Percentiles rank a stretch among this genome's conserved stretches.
Evolutionary conservation across 2,888 invertebrate species (phyloP).

Genomic region (Apomyelois bistriatella): DNA sequence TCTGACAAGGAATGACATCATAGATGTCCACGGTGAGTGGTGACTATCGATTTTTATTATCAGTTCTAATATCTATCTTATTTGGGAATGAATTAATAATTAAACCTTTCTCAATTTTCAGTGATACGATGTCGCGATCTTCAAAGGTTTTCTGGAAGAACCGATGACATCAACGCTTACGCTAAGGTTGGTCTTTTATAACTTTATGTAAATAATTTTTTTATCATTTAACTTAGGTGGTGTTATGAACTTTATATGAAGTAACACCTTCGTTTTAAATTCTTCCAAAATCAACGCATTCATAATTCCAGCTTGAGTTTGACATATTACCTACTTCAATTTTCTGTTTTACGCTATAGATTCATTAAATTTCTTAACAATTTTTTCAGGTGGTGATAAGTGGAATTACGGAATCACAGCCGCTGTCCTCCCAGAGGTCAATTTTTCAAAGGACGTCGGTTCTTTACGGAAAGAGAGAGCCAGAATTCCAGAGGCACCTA

Average conservation of each 20-base stretch:
- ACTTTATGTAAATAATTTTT: too few species aligned
- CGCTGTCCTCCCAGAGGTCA: constrained; percentile 70
- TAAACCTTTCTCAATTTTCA: constrained; percentile 59
- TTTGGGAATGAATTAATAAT: not conserved
- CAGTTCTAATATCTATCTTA: not conserved
- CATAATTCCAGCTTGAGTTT: too few species aligned
- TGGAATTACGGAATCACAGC: constrained; percentile 61
- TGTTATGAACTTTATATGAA: too few species aligned
- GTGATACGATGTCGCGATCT: constrained; percentile 89
- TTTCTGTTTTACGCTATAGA: too few species aligned
- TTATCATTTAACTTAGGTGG: too few species aligned
- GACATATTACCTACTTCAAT: too few species aligned
- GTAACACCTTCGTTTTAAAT: too few species aligned
- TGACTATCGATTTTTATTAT: constrained; percentile 58
- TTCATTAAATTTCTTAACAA: not conserved
- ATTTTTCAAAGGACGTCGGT: constrained; percentile 90
- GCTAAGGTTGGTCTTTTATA: constrained; percentile 81
- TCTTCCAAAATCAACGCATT: too few species aligned
- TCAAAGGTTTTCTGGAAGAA: constrained; percentile 82
- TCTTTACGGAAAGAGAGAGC: constrained; percentile 87
- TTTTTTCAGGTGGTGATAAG: constrained; percentile 77
- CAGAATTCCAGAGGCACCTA: constrained; percentile 89
- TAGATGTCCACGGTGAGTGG: constrained; percentile 86
- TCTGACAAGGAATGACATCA: constrained; percentile 74
- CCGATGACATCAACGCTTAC: constrained; percentile 86